Base-by-base conservation (phyloP, 2,797 vertebrate species). In the Pteronotus mesoamericanus region DNA sequence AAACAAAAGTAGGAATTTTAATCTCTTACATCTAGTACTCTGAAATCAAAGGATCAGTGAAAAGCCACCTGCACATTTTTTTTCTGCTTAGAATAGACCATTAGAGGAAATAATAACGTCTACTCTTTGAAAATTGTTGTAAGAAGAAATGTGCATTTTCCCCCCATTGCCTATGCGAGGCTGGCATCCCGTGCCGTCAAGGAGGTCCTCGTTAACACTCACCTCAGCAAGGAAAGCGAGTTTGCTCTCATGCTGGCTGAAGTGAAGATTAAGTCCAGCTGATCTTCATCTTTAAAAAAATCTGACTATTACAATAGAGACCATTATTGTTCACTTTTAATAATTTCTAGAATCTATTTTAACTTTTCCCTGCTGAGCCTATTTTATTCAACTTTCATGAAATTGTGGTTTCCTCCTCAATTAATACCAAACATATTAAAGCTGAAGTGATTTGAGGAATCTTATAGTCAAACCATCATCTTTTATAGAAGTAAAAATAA, bases 321-420 rank as follows among this genome's bases (percentile, higher is more conserved):
- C 9, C 53, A 84, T 44, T 71, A 42, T 68, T 91, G 16, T 37
- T 89, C 71, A 80, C 39, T 86, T 64, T 80, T 72, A 80, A 71
- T 82, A 24, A 78, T 79, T 71, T 91, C 59, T 89, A 90, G 91
- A 66, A 95, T 55, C 39, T 61, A 64, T 91, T 94, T 88, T 75
- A 48, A 77, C 21, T 71, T 89, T 91, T 78, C 18, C 61, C 7
- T 48, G 11, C n/a, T 59, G 34, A 44, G 5, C 42, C 21, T 37
- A 46, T 84, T 96, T 96, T 94, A 66, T 93, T 46, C 37, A 42
- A 53, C 42, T 80, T 91, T 86, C 12, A 77, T 86, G 72, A 85
- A 80, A 59, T 78, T 84, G 24, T 91, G 42, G 22, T 44, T 95
- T 22, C 1, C 6, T 80, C n/a, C 11, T 79, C 42, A 57, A 89